Evolutionary conservation across 2,888 invertebrate species (phyloP), one percentile per base, ranked within the genome.

Genomic region (Pharmacophagus antenor): DNA sequence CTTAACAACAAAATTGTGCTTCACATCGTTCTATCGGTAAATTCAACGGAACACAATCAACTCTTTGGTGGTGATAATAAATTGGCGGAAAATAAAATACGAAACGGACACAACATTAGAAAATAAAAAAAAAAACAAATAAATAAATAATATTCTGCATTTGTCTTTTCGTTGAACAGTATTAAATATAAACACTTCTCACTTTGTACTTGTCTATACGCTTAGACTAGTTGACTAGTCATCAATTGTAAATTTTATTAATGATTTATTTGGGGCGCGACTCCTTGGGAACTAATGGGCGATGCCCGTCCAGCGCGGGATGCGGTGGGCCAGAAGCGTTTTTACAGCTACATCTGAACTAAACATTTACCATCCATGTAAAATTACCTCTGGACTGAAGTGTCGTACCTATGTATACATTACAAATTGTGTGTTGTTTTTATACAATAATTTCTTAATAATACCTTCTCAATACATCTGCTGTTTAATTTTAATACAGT

Each of bases 1-100:
- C 82, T 80, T 83, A 87, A 82, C 79, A 88, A 87, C 82, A 79
- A 82, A 88, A 81, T 90, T 90, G 89, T 90, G 89, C 88, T 84
- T 79, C 71, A 72, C 72, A 75, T 74, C 73, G 69, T 71, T 65
- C 76, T 77, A 73, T 70, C 63, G 62, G 67, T 66, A 69, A 60
- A 63, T 56, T n/a, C n/a, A n/a, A 69, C 65, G 70, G 71, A 70
- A 75, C 70, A 69, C 65, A 72, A 71, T 69, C 56, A 56, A 46
- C 63, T 70, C 73, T 71, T 74, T 74, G 74, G 73, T 77, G 72
- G 59, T 50, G 69, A 68, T 67, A 68, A 65, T 60, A 65, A 68
- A 64, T 64, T 64, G 67, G 54, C n/a, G n/a, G n/a, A 60, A 65
- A 68, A 68, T 71, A 79, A 76, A 77, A 77, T 80, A 76, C 73